These are phyloP conservation scores for Halcyon chelicuti DNA, from an alignment of 2,797 vertebrate species.

Conservation along the genomic window DNA sequence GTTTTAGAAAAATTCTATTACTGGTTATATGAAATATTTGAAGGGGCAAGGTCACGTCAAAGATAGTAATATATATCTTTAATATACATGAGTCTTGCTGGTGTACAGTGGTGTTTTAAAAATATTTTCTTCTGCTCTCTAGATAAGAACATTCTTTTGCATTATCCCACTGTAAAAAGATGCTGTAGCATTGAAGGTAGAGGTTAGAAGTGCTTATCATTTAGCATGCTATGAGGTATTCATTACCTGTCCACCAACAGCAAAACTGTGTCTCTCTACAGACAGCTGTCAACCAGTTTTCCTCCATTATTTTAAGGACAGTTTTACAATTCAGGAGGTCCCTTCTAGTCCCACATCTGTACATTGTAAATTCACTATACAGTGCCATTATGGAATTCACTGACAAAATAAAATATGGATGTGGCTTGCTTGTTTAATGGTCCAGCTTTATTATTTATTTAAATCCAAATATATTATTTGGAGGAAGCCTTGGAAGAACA, in stretches of 20 bases:
- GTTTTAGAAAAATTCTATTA: constrained; percentile 5
- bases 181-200: background rate
- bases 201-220: background rate
- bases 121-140: background rate
- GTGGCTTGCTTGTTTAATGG: background rate
- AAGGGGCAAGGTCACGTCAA: constrained; percentile 36
- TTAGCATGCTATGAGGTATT: background rate
- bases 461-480: constrained; percentile 2
- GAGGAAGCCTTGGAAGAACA: constrained; percentile 3
- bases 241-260: background rate
- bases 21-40: constrained; percentile 40
- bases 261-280: background rate
- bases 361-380: background rate
- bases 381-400: background rate
- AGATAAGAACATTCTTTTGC: constrained; percentile 19
- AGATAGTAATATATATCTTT: constrained; percentile 30
- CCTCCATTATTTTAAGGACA: background rate
- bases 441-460: background rate
- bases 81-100: constrained; percentile 18
- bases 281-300: background rate
- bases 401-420: background rate
- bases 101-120: background rate
- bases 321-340: background rate
- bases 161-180: background rate
- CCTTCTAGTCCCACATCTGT: background rate